Conservation (phyloP, 2,797 vertebrate species). For the Chloroceryle inda region DNA sequence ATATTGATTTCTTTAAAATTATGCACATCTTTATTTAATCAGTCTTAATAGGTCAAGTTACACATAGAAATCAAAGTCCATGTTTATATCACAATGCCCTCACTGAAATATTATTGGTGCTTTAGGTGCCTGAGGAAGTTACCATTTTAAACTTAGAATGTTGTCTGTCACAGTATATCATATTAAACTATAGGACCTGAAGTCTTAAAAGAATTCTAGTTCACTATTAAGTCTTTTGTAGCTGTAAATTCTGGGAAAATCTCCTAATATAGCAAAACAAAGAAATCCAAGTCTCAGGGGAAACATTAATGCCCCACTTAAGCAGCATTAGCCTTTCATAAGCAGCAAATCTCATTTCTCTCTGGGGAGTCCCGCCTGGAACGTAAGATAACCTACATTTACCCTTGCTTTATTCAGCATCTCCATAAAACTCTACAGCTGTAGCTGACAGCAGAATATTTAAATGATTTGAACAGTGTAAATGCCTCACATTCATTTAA, state of each 20-base stretch:
- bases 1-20: not conserved
- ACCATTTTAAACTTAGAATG: slow-evolving; percentile 43
- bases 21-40: slow-evolving; percentile 19
- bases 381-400: slow-evolving; percentile 73
- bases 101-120: not conserved
- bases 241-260: slow-evolving; percentile 71
- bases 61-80: not conserved
- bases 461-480: slow-evolving; percentile 72
- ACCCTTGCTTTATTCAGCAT: slow-evolving; percentile 63
- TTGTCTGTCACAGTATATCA: slow-evolving; percentile 9
- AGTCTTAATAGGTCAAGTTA: not conserved
- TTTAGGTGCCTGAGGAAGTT: not conserved
- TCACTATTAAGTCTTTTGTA: slow-evolving; percentile 50
- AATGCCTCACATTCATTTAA: slow-evolving; percentile 79
- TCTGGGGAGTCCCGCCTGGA: slow-evolving; percentile 64
- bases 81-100: not conserved
- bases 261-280: slow-evolving; percentile 64
- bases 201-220: slow-evolving; percentile 47
- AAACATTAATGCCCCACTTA: slow-evolving; percentile 68
- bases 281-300: slow-evolving; percentile 66
- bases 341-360: slow-evolving; percentile 79
- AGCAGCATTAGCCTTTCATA: slow-evolving; percentile 75
- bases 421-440: slow-evolving; percentile 75
- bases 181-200: slow-evolving; percentile 14
- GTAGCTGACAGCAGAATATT: slow-evolving; percentile 77